Percentiles rank a stretch among this genome's conserved stretches.
These are phyloP conservation scores for Lithodes maja DNA, from an alignment of 2,888 invertebrate genomes.

Conservation along the genomic window DNA sequence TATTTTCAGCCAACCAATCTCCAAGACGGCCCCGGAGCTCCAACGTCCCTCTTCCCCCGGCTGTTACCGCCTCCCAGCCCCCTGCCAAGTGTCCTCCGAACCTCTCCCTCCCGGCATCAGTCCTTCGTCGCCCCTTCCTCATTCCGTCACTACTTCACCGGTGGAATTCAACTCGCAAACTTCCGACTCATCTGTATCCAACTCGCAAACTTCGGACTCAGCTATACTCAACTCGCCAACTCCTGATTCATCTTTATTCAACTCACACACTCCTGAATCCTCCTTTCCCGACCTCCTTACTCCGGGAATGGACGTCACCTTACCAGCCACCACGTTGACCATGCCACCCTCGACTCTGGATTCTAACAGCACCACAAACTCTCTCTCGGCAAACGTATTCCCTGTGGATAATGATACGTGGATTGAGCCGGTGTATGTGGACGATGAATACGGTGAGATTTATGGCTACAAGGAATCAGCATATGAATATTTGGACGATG, in stretches of 20 bases:
- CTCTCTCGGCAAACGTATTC: too few relatives aligned
- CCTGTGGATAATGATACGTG: too few relatives aligned
- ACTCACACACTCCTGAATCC: not conserved
- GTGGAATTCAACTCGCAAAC: not conserved
- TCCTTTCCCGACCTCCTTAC: too few relatives aligned
- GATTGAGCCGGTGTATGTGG: too few relatives aligned
- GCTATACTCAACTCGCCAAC: not conserved
- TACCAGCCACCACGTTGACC: not conserved
- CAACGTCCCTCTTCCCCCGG: constrained; percentile 1
- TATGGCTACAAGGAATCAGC: too few relatives aligned
- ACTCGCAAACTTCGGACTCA: too few relatives aligned
- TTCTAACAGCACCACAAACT: too few relatives aligned
- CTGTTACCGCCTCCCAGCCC: constrained; percentile 12
- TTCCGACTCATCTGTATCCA: not conserved
- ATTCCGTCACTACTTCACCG: not conserved
- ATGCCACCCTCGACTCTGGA: not conserved
- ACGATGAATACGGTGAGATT: too few relatives aligned
- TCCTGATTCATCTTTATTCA: not conserved
- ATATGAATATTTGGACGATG: not conserved
- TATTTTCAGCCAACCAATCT: constrained; percentile 10
- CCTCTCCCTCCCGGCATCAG: not conserved
- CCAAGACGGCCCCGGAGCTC: constrained; percentile 22
- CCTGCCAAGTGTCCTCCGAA: not conserved
- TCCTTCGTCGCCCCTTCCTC: not conserved
- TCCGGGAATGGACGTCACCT: not conserved